phyloP scores from a whole-genome alignment of 2,888 invertebrate genomes.

The Philonicus albiceps region DNA sequence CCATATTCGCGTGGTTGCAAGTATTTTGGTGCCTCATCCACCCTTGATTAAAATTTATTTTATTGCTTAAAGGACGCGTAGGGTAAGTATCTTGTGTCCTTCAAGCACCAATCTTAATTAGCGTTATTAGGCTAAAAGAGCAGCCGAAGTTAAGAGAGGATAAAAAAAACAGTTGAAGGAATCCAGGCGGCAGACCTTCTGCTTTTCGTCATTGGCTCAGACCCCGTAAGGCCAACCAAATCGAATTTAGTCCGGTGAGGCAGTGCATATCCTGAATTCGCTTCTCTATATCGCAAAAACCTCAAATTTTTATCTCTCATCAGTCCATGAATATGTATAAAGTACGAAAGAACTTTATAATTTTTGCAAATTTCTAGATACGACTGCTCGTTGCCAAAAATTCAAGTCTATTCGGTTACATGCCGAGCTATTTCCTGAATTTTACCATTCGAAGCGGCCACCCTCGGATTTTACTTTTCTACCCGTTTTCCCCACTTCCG shows the following conservation, averaged over 20 bases:
- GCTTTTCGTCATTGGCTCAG: neutral
- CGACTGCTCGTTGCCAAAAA: constrained; percentile 31
- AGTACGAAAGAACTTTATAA: constrained; percentile 30
- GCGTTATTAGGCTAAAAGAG: neutral
- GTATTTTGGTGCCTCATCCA: no score
- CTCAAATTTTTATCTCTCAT: constrained; percentile 41
- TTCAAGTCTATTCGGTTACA: constrained; percentile 35
- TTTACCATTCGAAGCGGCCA: neutral
- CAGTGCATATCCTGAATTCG: neutral
- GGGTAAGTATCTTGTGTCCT: neutral
- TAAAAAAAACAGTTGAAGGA: neutral
- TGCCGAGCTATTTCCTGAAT: constrained; percentile 36
- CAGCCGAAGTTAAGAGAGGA: neutral
- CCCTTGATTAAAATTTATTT: no score
- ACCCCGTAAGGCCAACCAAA: constrained; percentile 20
- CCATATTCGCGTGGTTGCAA: no score
- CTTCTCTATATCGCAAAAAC: neutral
- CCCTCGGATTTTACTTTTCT: neutral
- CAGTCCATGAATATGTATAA: constrained; percentile 40
- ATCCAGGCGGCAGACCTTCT: neutral
- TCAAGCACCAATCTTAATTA: neutral
- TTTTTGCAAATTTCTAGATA: constrained; percentile 41
- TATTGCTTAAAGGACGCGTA: neutral
- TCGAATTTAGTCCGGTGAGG: neutral
- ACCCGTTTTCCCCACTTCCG: neutral